Base-by-base conservation (phyloP, 1,140 invertebrate genomes). In the Saccostrea echinata region DNA sequence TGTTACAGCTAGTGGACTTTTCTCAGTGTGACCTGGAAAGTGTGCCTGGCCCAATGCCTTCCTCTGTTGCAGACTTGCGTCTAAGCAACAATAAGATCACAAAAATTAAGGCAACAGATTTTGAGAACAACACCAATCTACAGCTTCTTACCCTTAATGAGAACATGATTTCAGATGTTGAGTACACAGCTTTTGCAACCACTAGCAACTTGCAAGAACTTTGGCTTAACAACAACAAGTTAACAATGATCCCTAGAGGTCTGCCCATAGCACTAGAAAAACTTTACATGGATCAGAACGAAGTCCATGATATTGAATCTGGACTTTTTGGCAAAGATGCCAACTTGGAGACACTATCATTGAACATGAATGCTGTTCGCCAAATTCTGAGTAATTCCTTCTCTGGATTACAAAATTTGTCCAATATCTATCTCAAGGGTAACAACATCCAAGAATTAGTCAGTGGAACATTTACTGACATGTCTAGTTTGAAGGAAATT, bases 101-200 rank as follows among this genome's bases (percentile, higher is more conserved):
- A 16, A 84, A 96, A 0, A 96, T 98, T n/a, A 96, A 96, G 71
- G 96, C 97, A 90, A 97, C 97, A 21, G 98, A 98, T 92, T 96
- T 99, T 86, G 97, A 98, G 92, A 98, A 97, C 89, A 98, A 98
- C 93, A 98, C 98, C 0, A 94, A 98, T 24, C 94, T 99, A 13
- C 97, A 97, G 88, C 95, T 97, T 43, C 94, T 99, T 35, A 97
- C 98, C 92, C 96, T 99, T 53, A 97, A 97, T 33, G 96, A 97
- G 84, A 98, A 98, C 92, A 95, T 96, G 87, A 96, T 99, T 43
- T 95, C 94, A 64, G 95, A 96, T 3, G 96, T 99, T 9, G 98
- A 98, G 94, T 97, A 98, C 53, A 97, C 98, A 91, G 97, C 98
- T 0, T 95, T 99, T 35, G 97, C 97, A 0, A 96, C 98, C 55